phyloP scores from a whole-genome alignment of 1,140 invertebrate genomes.

The Galleria mellonella region DNA sequence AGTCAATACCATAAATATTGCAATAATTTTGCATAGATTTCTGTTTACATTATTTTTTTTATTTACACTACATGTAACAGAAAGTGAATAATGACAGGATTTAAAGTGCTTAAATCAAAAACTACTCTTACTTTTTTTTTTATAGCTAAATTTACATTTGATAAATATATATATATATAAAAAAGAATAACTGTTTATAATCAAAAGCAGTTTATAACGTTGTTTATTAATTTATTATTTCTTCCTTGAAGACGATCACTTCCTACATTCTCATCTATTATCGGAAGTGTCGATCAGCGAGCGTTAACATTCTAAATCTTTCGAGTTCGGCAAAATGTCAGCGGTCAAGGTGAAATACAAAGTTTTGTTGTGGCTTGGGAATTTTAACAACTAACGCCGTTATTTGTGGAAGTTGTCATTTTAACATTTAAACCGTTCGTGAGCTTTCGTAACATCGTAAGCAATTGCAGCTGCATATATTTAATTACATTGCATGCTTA shows the following conservation, averaged over 20 bases:
- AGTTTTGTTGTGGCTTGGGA: slow-evolving; percentile 72
- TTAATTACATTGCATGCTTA: slow-evolving; percentile 34
- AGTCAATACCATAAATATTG: no score
- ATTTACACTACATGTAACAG: no score
- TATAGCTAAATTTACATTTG: no score
- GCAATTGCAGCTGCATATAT: slow-evolving; percentile 66
- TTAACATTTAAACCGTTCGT: slow-evolving; percentile 23
- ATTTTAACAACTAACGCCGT: slow-evolving; percentile 36
- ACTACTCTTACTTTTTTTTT: no score
- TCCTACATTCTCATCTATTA: no score
- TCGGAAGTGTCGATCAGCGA: no score
- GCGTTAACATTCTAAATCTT: not conserved
- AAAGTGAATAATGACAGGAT: no score
- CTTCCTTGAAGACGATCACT: not conserved
- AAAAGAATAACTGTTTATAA: no score
- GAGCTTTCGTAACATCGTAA: not conserved
- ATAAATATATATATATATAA: no score
- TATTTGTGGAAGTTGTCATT: slow-evolving; percentile 20
- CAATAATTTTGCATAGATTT: not conserved
- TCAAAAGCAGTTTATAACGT: no score
- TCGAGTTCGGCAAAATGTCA: slow-evolving; percentile 32
- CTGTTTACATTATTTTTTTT: no score
- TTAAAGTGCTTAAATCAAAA: no score
- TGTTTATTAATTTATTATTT: not conserved
- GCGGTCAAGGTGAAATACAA: slow-evolving; percentile 32